Evolutionary conservation across 2,113 vertebrate genomes (phyloP), one percentile per base, ranked within the genome.

Genomic region (Halcyon senegalensis): DNA sequence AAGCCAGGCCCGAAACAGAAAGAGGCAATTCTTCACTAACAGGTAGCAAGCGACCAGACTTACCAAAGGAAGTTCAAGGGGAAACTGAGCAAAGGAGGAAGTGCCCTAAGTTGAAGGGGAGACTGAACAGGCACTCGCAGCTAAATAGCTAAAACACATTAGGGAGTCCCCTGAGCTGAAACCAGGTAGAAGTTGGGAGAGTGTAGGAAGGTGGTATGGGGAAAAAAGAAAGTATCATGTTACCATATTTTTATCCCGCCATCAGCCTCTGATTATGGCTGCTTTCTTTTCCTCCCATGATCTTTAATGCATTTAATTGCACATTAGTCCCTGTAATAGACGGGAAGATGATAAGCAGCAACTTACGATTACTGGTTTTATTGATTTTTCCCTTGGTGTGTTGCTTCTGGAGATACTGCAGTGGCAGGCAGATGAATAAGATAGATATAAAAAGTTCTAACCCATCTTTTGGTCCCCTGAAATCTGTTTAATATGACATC

Each of bases 301-400:
- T 60, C 82, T 83, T 94, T 83, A 93, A 96, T 90, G 88, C 82
- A 74, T 84, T 88, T 93, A 86, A 93, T 90, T 94, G 94, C 67
- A 93, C 92, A 88, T 85, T 94, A 97, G 75, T 35, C 44, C 90
- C 53, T 86, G 44, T 80, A 66, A 90, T 90, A 77, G 72, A 77
- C 1, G 2, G 55, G 88, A 96, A 93, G 85, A 91, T 58, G 83
- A 90, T 90, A 97, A 94, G 82, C 94, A 94, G 90, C 83, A 92
- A 88, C n/a, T 92, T 88, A 84, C 8, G 31, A 84, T 90, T 90
- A 88, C 58, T 66, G 55, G 3, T 60, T 64, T 80, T 93, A 94
- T 86, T 94, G 88, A 89, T 93, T 95, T 94, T 89, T 55, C 85
- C 63, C 67, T 86, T 88, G n/a, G 55, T 89, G 79, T 86, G 41